phyloP scores from a whole-genome alignment of 2,113 vertebrate species.

The Neoarius graeffei region DNA sequence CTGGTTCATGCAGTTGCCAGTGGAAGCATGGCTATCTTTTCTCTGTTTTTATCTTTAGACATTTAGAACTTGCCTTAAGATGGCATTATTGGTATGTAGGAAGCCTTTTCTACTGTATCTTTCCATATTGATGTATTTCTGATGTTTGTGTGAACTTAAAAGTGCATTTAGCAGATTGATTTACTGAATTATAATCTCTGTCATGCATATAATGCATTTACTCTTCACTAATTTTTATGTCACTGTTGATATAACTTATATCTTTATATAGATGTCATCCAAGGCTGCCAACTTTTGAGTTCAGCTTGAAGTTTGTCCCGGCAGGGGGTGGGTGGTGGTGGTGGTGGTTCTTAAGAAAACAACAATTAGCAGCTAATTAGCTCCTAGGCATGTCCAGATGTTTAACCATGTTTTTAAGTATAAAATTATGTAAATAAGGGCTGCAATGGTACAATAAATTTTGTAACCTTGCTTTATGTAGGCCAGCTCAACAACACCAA shows the following conservation, averaged over 20 bases:
- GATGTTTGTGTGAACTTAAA: neutral
- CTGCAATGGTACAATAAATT: no score
- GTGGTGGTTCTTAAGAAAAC: no score
- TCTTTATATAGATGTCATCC: neutral
- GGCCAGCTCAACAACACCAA: no score
- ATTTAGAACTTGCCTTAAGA: neutral
- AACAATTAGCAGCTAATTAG: no score
- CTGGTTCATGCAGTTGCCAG: neutral
- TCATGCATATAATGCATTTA: neutral
- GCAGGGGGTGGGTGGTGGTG: no score
- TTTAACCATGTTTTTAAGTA: no score
- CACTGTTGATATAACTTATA: neutral
- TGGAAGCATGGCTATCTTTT: neutral
- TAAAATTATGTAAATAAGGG: no score
- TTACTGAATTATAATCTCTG: neutral
- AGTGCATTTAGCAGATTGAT: neutral
- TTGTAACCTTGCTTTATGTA: no score
- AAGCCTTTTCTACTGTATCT: no score
- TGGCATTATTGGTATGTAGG: neutral
- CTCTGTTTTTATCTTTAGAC: neutral
- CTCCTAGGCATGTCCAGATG: no score
- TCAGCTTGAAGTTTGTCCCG: no score
- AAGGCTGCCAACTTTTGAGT: no score
- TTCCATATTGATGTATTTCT: neutral
- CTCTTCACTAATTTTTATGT: neutral